phyloP scores from a whole-genome alignment of 2,113 vertebrate species.

The Chrysemys picta region DNA sequence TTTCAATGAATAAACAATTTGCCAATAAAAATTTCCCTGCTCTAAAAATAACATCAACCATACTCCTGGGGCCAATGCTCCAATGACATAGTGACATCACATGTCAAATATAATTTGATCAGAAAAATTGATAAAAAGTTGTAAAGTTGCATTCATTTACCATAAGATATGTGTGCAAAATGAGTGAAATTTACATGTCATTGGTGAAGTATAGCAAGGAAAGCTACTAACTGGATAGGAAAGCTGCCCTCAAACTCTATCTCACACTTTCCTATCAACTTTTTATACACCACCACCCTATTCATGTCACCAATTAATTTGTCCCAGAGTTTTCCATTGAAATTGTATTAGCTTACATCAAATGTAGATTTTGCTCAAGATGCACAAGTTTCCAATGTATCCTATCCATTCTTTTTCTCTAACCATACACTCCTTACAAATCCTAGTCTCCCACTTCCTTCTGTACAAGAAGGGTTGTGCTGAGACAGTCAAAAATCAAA shows the following conservation, averaged over 20 bases:
- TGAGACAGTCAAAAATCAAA: background rate
- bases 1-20: background rate
- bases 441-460: background rate
- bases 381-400: rapidly evolving
- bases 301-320: background rate
- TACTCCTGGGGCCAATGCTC: background rate
- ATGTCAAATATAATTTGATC: background rate
- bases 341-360: background rate
- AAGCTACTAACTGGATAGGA: background rate
- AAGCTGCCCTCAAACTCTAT: rapidly evolving
- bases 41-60: background rate
- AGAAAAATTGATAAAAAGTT: background rate
- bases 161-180: background rate
- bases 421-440: background rate
- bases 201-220: background rate
- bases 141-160: background rate
- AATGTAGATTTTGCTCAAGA: rapidly evolving
- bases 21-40: background rate
- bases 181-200: background rate
- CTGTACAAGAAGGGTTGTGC: background rate
- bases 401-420: background rate
- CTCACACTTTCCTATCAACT: background rate
- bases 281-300: background rate
- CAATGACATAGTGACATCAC: background rate
- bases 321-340: background rate